A percentile compares a stretch with the other conserved stretches of the same genome.
Conservation (phyloP, 2,113 vertebrate genomes). For the Beaufortia kweichowensis region DNA sequence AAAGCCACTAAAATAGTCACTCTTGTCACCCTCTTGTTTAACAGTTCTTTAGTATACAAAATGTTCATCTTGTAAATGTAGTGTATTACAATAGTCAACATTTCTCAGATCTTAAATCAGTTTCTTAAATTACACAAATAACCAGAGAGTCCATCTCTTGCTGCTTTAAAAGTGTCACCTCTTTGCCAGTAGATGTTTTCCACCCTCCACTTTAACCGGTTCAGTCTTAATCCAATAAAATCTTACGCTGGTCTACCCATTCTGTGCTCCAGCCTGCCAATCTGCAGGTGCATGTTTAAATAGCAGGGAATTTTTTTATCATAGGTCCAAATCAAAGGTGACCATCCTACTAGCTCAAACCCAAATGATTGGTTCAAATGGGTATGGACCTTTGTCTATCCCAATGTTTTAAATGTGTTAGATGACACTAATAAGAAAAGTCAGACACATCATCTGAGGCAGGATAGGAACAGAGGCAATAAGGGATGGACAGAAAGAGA, state of each 20-base stretch:
- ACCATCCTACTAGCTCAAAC: background rate
- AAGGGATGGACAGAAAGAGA: slow-evolving; percentile 3
- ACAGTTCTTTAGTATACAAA: too few species aligned
- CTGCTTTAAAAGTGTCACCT: slow-evolving; percentile 42
- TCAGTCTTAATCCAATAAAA: slow-evolving; percentile 9
- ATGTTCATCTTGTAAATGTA: too few species aligned
- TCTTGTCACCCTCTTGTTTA: too few species aligned
- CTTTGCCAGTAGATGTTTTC: slow-evolving; percentile 31
- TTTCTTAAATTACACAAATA: slow-evolving; percentile 58
- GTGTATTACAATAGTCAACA: too few species aligned
- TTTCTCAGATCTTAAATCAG: slow-evolving; percentile 14
- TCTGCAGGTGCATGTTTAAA: slow-evolving; percentile 12
- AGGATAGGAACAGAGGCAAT: slow-evolving; percentile 5
- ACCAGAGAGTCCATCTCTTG: slow-evolving; percentile 55
- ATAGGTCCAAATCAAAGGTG: background rate
- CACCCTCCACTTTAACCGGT: slow-evolving; percentile 34
- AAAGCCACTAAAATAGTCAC: too few species aligned
- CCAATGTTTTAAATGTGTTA: slow-evolving; percentile 19
- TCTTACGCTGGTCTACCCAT: background rate
- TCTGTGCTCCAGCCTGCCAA: slow-evolving; percentile 10
- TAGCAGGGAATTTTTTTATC: background rate
- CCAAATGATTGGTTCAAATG: background rate
- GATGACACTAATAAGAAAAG: slow-evolving; percentile 37
- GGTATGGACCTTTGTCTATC: background rate
- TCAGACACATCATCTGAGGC: slow-evolving; percentile 15